phyloP scores from a whole-genome alignment of 1,140 invertebrate species.

The Onthophagus taurus region DNA sequence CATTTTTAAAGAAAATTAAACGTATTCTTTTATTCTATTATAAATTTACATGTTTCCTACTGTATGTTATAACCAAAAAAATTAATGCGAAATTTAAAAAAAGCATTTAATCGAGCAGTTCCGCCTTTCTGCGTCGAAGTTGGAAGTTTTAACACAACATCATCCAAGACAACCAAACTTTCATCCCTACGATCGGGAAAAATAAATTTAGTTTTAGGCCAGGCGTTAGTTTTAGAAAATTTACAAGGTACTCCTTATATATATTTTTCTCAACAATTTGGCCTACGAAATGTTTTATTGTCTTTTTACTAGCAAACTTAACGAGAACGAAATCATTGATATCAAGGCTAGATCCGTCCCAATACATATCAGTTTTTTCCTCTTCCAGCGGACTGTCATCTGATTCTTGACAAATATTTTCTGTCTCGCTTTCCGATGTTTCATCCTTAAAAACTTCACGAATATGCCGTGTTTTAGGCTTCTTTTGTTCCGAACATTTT shows the following conservation, averaged over 20 bases:
- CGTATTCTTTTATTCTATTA: no score
- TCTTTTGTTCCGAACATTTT: not conserved
- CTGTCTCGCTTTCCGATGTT: conserved; percentile 1
- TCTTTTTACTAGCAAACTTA: not conserved
- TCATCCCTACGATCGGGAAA: conserved; percentile 1
- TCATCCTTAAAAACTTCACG: not conserved
- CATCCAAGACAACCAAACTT: not conserved
- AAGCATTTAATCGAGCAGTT: not conserved
- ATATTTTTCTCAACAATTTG: not conserved
- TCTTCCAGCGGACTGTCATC: not conserved
- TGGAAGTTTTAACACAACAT: conserved; percentile 4
- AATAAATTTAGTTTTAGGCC: not conserved
- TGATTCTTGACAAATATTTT: not conserved
- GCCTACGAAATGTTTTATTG: not conserved
- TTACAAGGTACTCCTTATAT: not conserved
- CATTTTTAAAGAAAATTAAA: not conserved
- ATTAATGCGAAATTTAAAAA: conserved; percentile 3
- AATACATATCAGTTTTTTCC: not conserved
- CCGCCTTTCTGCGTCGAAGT: not conserved
- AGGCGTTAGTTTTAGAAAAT: not conserved
- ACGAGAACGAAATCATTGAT: not conserved
- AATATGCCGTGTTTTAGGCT: not conserved
- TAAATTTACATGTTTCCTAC: conserved; percentile 8
- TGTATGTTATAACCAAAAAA: conserved; percentile 8
- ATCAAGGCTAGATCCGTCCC: not conserved